Evolutionary conservation across 2,797 vertebrate genomes (phyloP), one percentile per base, ranked within the genome.

Genomic region (Chaenodraco wilsoni): DNA sequence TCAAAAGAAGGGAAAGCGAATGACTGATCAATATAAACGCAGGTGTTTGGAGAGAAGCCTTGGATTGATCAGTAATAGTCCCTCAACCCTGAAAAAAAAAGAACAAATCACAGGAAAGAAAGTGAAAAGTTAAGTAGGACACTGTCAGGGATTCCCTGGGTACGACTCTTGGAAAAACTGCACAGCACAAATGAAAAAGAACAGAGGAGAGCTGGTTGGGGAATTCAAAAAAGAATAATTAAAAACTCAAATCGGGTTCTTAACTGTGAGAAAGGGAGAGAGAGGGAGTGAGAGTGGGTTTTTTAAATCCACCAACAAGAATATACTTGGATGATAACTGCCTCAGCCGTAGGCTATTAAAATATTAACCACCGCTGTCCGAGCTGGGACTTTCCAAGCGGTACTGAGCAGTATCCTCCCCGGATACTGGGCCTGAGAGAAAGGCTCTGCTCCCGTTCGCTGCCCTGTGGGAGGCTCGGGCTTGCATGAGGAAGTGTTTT

Each of bases 91-190:
- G 65, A 33, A 23, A 63, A 83, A 82, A 86, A 89, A 85, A 86
- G 83, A 88, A 90, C 79, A 92, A 92, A 94, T 94, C 91, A 92
- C 88, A 92, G 91, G 83, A 93, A 93, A 91, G 90, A 93, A 93
- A 94, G 91, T 92, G 92, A 94, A 93, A 94, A 94, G 93, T 94
- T 94, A 94, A 94, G 93, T 94, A 93, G 92, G 92, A 93, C 92
- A 93, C 91, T 90, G 91, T 92, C 90, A 88, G 89, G 87, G 90
- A 91, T 83, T 94, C 93, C 93, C 93, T 89, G 90, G 92, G 87
- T 77, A 78, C 83, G 23, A 91, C 86, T 93, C 90, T 92, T 91
- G 91, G 91, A 92, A 92, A 92, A 93, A 93, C 89, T 89, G 92
- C 89, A 93, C 88, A 79, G 90, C 88, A 92, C 90, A 93, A 94